Evolutionary conservation across 2,797 vertebrate species (phyloP), one percentile per base, ranked within the genome.

Genomic region (Parauchenoglanis punctatus): DNA sequence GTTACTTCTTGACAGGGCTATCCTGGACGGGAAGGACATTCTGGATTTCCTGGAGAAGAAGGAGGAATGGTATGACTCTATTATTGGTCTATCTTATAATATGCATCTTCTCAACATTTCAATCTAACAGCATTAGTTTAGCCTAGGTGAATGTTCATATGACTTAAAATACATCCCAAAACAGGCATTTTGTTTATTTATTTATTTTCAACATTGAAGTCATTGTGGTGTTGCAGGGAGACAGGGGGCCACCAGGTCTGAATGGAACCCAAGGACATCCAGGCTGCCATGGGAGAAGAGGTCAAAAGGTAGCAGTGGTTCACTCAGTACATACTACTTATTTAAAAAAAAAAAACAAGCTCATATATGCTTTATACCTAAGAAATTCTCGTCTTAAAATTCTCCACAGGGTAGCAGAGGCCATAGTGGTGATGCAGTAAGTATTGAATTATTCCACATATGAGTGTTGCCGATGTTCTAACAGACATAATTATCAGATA

Each of bases 1-100:
- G 78, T 20, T 83, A 2, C 81, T 70, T 70, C 23, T 85, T 23
- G 61, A 90, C 92, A 99, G 97, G 97, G 97, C 2, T 5, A 1
- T 1, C 2, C 58, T 0, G 97, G 97, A 89, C 90, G 85, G 77
- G 93, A 63, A 11, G 98, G 97, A 25, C 89, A 92, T 86, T 91
- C 92, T 13, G 97, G 97, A 0, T 95, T 96, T 93, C 96, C 96
- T 4, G 98, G 97, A 88, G 96, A 98, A 5, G 97, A 98, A 91
- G 97, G 98, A 81, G 88, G 90, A 4, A 72, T 88, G 70, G 97
- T 99, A 92, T 96, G 97, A 52, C 7, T 65, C 17, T 83, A 52
- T 67, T 83, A 28, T 18, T 46, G 11, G 28, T 49, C 2, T 18
- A 17, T 35, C 8, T 77, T 31, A 20, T 20, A 52, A 76, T 3